These are phyloP conservation scores for Nemurella pictetii DNA, from an alignment of 2,888 invertebrate species.

Conservation along the genomic window DNA sequence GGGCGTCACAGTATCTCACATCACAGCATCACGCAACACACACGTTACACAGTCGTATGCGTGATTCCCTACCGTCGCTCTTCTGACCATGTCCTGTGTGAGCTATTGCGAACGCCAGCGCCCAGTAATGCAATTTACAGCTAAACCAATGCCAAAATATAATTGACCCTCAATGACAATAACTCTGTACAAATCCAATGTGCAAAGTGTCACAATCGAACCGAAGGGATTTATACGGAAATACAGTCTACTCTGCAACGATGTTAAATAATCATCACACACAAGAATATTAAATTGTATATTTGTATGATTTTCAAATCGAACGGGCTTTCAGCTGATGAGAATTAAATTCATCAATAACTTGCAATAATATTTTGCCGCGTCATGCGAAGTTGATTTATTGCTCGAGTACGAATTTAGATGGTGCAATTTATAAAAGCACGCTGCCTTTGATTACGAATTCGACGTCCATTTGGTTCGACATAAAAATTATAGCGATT, in stretches of 20 bases:
- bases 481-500: neutral
- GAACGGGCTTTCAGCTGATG: neutral
- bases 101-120: neutral
- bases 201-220: neutral
- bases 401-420: neutral
- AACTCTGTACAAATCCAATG: neutral
- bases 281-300: neutral
- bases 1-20: too few relatives aligned
- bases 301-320: neutral
- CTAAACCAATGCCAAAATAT: neutral
- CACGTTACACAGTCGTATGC: neutral
- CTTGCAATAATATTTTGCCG: neutral
- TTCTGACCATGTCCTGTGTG: neutral
- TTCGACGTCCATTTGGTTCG: neutral
- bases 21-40: neutral
- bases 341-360: neutral
- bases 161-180: neutral
- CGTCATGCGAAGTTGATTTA: neutral
- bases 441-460: neutral
- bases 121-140: neutral
- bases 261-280: neutral
- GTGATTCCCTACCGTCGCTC: neutral
- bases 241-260: neutral
- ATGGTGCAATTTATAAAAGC: neutral
- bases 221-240: neutral